Evolutionary conservation across 1,140 invertebrate species (phyloP), one percentile per base, ranked within the genome.

Genomic region (Heliothis virescens): DNA sequence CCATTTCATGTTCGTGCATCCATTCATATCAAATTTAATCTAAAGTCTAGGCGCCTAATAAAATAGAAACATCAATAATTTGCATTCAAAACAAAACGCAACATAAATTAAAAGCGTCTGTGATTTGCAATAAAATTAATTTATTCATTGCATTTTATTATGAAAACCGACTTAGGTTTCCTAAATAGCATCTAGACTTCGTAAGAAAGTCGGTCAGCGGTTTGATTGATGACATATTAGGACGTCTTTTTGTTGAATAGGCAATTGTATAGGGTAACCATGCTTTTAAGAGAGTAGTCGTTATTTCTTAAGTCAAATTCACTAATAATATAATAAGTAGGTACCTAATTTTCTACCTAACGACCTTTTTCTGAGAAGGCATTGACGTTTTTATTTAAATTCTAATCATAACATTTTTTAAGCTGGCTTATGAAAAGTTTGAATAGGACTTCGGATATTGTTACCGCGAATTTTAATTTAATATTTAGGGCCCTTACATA

Each of bases 111-210:
- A 48, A 18, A 67, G 16, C 10, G n/a, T 18, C 10, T 18, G 47
- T 16, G n/a, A 21, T 18, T 57, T 57, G 34, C 15, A 47, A 16
- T 47, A 47, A 65, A 48, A 47, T 18, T 16, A 67, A 48, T 67
- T 67, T 48, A 67, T 48, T 67, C 41, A 29, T 48, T 13, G 41
- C 12, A 67, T 67, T 67, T 48, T 48, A 21, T 11, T 65, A 65
- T n/a, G 62, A 48, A 63, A 47, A 34, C 34, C 10, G 41, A 67
- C 63, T 65, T 48, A 48, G 63, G 41, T 65, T 16, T 16, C 63
- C 63, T 65, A 48, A 21, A 65, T 65, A 65, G 63, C 63, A 65
- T 18, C 63, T 65, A 65, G 63, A 65, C 63, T 60, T 60, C 13
- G 63, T 48, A 48, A 67, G 63, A 67, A 67, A 67, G 63, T 67